Base-by-base conservation (phyloP, 2,888 invertebrate genomes). In the Acanthacorydalis orientalis region DNA sequence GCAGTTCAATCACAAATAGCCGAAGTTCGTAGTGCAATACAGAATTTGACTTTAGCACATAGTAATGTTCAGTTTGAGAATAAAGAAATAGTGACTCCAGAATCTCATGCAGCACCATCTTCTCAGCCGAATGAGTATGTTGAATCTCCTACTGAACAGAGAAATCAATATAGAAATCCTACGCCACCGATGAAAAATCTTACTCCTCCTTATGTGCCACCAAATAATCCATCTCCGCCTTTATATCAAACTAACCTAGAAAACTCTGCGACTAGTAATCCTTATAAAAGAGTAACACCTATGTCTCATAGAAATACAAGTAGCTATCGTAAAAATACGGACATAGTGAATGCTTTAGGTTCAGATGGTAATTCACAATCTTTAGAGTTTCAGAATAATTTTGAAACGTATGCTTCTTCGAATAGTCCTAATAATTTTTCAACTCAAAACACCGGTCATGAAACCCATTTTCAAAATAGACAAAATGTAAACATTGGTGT, bases 401-500 rank as follows among this genome's bases (percentile, higher is more conserved):
- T 23, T 23, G 15, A 46, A 31, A 12, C 38, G 14, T 31, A 38
- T 31, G 11, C 46, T 9, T 15, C 35, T 37, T 51, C 52, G 6
- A 55, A 42, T 48, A 38, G 15, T 45, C 51, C 52, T 7, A 55
- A 42, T 48, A 43, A 39, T 44, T 46, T 56, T 60, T 23, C 23
- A 4, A 15, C 43, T 59, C 58, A 37, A 37, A 14, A 12, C 7
- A 14, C 14, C n/a, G 10, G 6, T 12, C 14, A 12, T 9, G 37
- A 37, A 37, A 14, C 7, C n/a, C n/a, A 37, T 10, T 37, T 12
- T 39, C 12, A 40, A 40, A 14, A 31, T 55, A 54, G 61, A 23
- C 56, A 65, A n/a, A 56, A 63, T 40, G 66, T 66, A 39, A 73
- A 66, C 58, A 71, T 73, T 49, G 58, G 60, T 9, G 74, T 75